Evolutionary conservation across 1,140 invertebrate genomes (phyloP).

Genomic region (Prorops nasuta): DNA sequence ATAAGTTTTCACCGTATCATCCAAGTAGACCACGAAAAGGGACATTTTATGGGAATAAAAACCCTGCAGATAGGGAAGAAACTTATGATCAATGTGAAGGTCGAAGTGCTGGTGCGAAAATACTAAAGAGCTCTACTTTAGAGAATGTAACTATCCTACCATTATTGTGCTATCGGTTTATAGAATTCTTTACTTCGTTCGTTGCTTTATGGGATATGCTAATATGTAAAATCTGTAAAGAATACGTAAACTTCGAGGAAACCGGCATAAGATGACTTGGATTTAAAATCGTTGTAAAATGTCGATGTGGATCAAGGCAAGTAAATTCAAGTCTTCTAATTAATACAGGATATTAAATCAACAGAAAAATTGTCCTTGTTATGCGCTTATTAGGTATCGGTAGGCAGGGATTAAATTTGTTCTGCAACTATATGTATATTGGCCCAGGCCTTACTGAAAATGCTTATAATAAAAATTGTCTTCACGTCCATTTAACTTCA

Average conservation of each 20-base stretch:
- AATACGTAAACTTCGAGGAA: conserved; percentile 21
- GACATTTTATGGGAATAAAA: conserved; percentile 8
- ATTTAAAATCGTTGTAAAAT: conserved; percentile 20
- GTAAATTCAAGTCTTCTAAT: conserved; percentile 18
- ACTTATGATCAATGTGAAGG: not conserved
- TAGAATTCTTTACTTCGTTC: conserved; percentile 27
- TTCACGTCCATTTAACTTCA: conserved; percentile 7
- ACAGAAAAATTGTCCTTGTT: conserved; percentile 3
- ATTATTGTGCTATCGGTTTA: conserved; percentile 20
- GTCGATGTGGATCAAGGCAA: conserved; percentile 9
- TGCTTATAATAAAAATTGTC: conserved; percentile 9
- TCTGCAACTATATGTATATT: conserved; percentile 19
- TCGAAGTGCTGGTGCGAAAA: conserved; percentile 13
- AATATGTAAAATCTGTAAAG: conserved; percentile 19
- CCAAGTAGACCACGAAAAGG: conserved; percentile 13
- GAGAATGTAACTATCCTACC: conserved; percentile 13
- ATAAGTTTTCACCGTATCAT: too few species aligned
- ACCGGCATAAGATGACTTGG: too few species aligned
- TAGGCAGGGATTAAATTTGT: conserved; percentile 20
- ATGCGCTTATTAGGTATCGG: conserved; percentile 5
- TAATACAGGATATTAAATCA: conserved; percentile 23
- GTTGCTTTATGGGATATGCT: conserved; percentile 12
- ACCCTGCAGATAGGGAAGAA: not conserved
- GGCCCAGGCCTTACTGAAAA: too few species aligned
- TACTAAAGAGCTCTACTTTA: conserved; percentile 8